These are phyloP conservation scores for Hirundo rustica DNA, from an alignment of 2,797 vertebrate species.

Conservation along the genomic window DNA sequence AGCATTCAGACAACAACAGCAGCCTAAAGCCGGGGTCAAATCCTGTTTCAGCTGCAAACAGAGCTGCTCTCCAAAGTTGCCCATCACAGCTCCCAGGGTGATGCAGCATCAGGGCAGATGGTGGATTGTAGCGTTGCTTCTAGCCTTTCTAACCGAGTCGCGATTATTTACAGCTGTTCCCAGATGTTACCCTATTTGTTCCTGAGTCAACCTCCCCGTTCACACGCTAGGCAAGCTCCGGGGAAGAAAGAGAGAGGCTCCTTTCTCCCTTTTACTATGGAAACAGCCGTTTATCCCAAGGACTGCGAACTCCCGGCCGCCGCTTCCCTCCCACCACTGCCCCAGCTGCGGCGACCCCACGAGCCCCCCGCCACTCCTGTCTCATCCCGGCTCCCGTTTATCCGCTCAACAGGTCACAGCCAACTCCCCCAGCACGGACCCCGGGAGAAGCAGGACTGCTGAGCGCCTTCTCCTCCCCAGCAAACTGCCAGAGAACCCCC, in stretches of 20 bases:
- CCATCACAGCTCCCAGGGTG: background rate
- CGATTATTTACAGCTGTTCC: slow-evolving; percentile 33
- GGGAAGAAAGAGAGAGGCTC: slow-evolving; percentile 47
- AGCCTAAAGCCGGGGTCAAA: background rate
- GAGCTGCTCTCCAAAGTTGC: background rate
- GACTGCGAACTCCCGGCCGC: background rate
- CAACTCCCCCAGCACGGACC: background rate
- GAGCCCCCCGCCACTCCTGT: background rate
- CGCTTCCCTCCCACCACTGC: background rate
- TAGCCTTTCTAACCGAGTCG: background rate
- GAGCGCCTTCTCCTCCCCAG: background rate
- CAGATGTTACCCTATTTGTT: slow-evolving; percentile 31
- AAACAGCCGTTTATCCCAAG: slow-evolving; percentile 47
- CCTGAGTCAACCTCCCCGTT: background rate
- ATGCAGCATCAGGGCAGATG: background rate
- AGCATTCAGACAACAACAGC: background rate
- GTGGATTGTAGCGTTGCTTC: background rate
- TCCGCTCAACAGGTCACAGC: background rate
- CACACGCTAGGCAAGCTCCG: background rate
- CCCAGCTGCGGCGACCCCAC: background rate
- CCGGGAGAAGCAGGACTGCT: fast-evolving
- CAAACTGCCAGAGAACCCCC: background rate
- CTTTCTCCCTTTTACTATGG: slow-evolving; percentile 52
- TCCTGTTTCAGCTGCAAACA: background rate
- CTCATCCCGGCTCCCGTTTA: background rate